Conservation (phyloP, 1,140 invertebrate genomes). For the Spodoptera frugiperda region DNA sequence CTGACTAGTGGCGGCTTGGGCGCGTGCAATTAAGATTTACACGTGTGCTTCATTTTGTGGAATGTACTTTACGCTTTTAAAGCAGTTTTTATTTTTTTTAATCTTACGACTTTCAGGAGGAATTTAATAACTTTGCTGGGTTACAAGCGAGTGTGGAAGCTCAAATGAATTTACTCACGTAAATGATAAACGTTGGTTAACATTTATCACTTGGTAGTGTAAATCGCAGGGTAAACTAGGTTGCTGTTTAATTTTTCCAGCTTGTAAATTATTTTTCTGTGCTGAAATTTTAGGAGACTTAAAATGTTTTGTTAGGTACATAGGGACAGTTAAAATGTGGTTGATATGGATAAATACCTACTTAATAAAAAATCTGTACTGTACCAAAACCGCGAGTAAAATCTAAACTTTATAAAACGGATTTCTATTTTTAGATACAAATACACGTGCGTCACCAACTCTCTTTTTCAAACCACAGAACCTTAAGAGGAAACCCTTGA, state of each 20-base stretch:
- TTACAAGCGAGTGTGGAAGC: background rate
- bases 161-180: slow-evolving; percentile 12
- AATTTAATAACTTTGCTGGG: slow-evolving; percentile 51
- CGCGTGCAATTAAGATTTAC: slow-evolving; percentile 60
- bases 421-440: too few species aligned
- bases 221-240: background rate
- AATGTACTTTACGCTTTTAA: slow-evolving; percentile 55
- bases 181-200: slow-evolving; percentile 5
- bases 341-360: too few species aligned
- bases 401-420: too few species aligned
- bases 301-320: too few species aligned
- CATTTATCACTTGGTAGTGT: slow-evolving; percentile 4
- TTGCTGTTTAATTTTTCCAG: background rate
- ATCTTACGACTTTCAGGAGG: slow-evolving; percentile 51
- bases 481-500: too few species aligned
- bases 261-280: background rate
- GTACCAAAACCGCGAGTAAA: too few species aligned
- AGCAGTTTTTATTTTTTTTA: slow-evolving; percentile 48
- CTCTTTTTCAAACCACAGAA: too few species aligned
- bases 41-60: slow-evolving; percentile 52
- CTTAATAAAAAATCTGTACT: too few species aligned
- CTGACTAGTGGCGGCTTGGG: slow-evolving; percentile 39
- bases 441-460: too few species aligned
- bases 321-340: too few species aligned
- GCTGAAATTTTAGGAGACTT: too few species aligned